Percentiles rank a stretch among this genome's conserved stretches.
phyloP scores from a whole-genome alignment of 2,888 invertebrate species.

The Slavum lentiscoides region DNA sequence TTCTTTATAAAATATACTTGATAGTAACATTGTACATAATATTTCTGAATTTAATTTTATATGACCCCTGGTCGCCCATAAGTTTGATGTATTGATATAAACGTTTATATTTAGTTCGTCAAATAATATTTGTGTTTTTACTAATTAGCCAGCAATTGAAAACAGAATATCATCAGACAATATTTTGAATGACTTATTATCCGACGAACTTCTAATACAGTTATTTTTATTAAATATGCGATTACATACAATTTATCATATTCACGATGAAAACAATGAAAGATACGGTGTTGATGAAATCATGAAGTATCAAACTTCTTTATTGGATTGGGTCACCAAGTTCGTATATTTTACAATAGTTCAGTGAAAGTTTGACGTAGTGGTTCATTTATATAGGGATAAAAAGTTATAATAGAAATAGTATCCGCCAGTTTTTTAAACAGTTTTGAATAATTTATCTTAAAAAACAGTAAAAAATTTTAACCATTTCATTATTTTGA shows the following conservation, averaged over 20 bases:
- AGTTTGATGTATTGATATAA: too few relatives aligned
- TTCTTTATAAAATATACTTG: background rate
- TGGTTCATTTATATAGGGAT: background rate
- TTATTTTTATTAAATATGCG: constrained; percentile 14
- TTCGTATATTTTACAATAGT: constrained; percentile 9
- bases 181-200: constrained; percentile 22
- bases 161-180: constrained; percentile 24
- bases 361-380: background rate
- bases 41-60: background rate
- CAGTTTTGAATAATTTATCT: too few relatives aligned
- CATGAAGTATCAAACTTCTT: constrained; percentile 27
- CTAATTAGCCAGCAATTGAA: constrained; percentile 31
- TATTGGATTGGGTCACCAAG: constrained; percentile 27
- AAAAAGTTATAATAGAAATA: too few relatives aligned
- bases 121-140: constrained; percentile 2
- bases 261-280: background rate
- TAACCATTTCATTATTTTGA: too few relatives aligned
- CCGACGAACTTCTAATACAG: constrained; percentile 36
- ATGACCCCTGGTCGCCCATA: too few relatives aligned
- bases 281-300: background rate
- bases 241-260: constrained; percentile 27
- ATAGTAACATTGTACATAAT: too few relatives aligned
- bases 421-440: too few relatives aligned
- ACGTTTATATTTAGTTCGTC: too few relatives aligned
- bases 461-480: too few relatives aligned